phyloP scores from a whole-genome alignment of 2,797 vertebrate species.

The Darevskia mixta region DNA sequence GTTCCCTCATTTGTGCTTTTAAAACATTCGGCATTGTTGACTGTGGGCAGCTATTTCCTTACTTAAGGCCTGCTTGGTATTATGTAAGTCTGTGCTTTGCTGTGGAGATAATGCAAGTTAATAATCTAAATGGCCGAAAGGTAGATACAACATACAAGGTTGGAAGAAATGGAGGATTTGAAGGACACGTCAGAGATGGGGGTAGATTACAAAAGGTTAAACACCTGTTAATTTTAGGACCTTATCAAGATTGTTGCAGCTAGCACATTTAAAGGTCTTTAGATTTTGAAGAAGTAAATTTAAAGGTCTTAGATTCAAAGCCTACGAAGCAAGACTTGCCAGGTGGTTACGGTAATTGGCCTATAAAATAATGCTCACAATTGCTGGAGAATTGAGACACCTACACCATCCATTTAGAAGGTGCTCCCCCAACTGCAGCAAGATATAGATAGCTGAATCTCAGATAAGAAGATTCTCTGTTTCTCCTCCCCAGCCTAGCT shows the following conservation, averaged over 20 bases:
- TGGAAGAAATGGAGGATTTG: not conserved
- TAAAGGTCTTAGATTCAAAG: conserved; percentile 15
- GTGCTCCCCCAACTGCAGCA: conserved; percentile 6
- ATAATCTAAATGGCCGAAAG: conserved; percentile 9
- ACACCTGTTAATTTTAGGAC: conserved; percentile 23
- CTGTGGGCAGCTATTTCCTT: conserved; percentile 14
- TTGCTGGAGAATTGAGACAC: conserved; percentile 24
- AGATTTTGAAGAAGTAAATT: conserved; percentile 9
- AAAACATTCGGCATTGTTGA: not conserved
- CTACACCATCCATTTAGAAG: conserved; percentile 34
- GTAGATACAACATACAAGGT: not conserved
- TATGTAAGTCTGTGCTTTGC: conserved; percentile 29
- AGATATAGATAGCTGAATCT: conserved; percentile 4
- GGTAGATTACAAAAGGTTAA: not conserved
- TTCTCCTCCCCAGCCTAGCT: not conserved
- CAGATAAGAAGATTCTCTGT: not conserved
- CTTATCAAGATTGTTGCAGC: conserved; percentile 11
- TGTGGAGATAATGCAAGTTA: not conserved
- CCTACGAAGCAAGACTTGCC: not conserved
- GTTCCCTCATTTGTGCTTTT: not conserved
- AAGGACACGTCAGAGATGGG: not conserved
- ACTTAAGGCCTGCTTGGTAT: conserved; percentile 8
- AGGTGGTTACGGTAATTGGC: conserved; percentile 15
- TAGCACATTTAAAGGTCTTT: conserved; percentile 12
- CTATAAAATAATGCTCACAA: conserved; percentile 30